phyloP scores from a whole-genome alignment of 2,888 invertebrate species.

The Resseliella maxima region DNA sequence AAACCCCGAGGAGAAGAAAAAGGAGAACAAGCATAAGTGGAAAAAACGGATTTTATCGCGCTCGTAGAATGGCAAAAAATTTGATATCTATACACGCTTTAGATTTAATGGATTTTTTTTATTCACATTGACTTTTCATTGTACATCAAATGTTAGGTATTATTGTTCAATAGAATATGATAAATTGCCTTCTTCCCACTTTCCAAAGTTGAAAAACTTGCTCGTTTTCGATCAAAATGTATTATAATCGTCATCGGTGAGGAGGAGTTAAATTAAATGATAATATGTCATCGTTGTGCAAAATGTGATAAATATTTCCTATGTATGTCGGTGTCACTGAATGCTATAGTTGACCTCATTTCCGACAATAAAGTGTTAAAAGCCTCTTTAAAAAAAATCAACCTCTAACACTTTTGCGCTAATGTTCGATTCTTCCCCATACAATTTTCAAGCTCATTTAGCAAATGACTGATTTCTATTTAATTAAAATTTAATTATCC shows the following conservation, averaged over 20 bases:
- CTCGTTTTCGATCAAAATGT: background rate
- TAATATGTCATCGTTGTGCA: background rate
- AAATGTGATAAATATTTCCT: background rate
- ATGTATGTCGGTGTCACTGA: background rate
- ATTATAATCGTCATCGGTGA: too few species aligned
- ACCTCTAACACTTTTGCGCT: background rate
- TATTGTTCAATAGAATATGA: background rate
- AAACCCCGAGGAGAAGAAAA: too few species aligned
- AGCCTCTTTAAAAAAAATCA: background rate
- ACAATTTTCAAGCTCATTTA: background rate
- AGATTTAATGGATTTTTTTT: background rate
- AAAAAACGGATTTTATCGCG: too few species aligned
- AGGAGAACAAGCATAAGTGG: too few species aligned
- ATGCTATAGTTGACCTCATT: background rate
- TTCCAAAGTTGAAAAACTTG: background rate
- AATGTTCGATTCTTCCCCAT: background rate
- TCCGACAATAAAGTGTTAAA: background rate
- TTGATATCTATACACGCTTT: background rate
- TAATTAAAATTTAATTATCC: conserved; percentile 42
- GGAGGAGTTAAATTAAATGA: background rate
- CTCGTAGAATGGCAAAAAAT: background rate
- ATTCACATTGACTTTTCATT: background rate
- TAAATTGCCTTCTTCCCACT: background rate
- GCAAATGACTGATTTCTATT: conserved; percentile 26
- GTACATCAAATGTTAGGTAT: background rate